These are phyloP conservation scores for Epinotia ramella DNA, from an alignment of 2,888 invertebrate genomes.

Conservation along the genomic window DNA sequence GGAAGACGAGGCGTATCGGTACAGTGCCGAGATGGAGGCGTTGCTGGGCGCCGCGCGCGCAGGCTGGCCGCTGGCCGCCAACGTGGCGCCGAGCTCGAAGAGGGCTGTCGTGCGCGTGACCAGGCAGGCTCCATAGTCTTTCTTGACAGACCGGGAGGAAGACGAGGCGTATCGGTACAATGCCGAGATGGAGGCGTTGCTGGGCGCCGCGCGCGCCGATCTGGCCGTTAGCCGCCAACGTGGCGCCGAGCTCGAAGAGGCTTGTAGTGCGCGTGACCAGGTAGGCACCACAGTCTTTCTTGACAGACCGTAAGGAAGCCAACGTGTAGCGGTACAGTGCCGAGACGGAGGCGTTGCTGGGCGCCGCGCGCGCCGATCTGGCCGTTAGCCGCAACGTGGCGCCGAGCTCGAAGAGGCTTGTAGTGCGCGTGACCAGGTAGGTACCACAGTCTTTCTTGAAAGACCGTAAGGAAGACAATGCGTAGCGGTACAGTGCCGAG, in stretches of 20 bases:
- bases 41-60: slow-evolving; percentile 92
- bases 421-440: slow-evolving; percentile 89
- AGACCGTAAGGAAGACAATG: neutral
- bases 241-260: slow-evolving; percentile 91
- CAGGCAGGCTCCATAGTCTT: slow-evolving; percentile 58
- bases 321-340: slow-evolving; percentile 90
- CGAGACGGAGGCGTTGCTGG: slow-evolving; percentile 89
- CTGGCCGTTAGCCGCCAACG: slow-evolving; percentile 88
- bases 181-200: slow-evolving; percentile 82
- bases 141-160: slow-evolving; percentile 88
- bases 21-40: slow-evolving; percentile 93
- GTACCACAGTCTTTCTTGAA: too few relatives aligned
- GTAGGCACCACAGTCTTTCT: neutral
- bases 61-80: slow-evolving; percentile 91
- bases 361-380: slow-evolving; percentile 92
- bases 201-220: slow-evolving; percentile 89
- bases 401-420: slow-evolving; percentile 95
- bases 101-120: slow-evolving; percentile 92
- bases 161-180: slow-evolving; percentile 92
- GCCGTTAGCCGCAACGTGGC: slow-evolving; percentile 89
- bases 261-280: slow-evolving; percentile 86
- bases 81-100: slow-evolving; percentile 93
- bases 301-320: slow-evolving; percentile 65
- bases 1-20: slow-evolving; percentile 89
- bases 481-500: too few relatives aligned